phyloP scores from a whole-genome alignment of 2,113 vertebrate species.

The Eurystomus gularis region DNA sequence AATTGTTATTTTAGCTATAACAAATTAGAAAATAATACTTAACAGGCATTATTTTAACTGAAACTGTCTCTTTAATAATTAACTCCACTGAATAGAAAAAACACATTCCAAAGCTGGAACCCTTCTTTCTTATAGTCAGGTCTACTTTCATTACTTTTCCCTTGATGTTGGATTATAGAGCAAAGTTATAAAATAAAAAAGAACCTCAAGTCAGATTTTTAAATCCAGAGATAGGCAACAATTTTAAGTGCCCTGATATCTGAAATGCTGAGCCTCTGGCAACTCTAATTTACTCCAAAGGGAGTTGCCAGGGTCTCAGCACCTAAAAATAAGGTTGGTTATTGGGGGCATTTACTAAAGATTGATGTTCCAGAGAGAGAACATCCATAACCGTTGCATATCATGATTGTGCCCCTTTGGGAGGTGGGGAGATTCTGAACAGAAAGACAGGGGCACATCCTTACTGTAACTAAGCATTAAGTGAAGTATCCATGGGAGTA shows the following conservation, averaged over 20 bases:
- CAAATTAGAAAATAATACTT: not conserved
- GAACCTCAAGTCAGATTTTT: slow-evolving; percentile 14
- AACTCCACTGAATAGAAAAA: not conserved
- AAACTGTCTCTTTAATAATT: not conserved
- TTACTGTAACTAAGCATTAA: not conserved
- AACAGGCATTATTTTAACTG: not conserved
- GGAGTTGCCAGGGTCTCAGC: not conserved
- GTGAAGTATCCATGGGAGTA: not conserved
- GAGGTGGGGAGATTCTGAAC: not conserved
- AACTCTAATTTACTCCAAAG: not conserved
- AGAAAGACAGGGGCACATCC: not conserved
- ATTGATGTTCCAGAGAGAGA: not conserved
- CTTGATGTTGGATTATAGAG: slow-evolving; percentile 36
- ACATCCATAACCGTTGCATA: not conserved
- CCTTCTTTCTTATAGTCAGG: not conserved
- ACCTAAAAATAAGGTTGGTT: slow-evolving; percentile 33
- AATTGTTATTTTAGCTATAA: not conserved
- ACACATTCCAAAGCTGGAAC: not conserved
- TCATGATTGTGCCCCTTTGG: not conserved
- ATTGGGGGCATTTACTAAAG: not conserved
- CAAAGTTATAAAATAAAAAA: slow-evolving; percentile 6
- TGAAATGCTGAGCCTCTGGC: slow-evolving; percentile 9
- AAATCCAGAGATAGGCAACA: slow-evolving; percentile 11
- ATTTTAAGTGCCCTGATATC: slow-evolving; percentile 10
- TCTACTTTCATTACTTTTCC: not conserved